Evolutionary conservation across 2,113 vertebrate species (phyloP), one percentile per base, ranked within the genome.

Genomic region (Plectropomus leopardus): DNA sequence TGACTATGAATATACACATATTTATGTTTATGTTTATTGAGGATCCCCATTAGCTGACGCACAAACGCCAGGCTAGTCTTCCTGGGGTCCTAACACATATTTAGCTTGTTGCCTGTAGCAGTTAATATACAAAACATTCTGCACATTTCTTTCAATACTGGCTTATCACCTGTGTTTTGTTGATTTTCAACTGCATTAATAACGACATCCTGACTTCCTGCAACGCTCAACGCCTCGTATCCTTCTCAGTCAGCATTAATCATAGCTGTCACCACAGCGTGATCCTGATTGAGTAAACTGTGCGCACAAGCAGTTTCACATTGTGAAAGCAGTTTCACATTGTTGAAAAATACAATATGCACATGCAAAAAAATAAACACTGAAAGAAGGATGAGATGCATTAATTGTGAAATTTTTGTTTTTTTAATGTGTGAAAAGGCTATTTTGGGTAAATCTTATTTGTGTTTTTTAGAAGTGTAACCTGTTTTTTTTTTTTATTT

Each of bases 171-270:
- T 16, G 6, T n/a, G 32, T 70, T 3, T 1, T n/a, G 32, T 70
- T 3, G 0, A 7, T 30, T 17, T 21, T 23, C 2, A 44, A 14
- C 6, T 15, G 47, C 21, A 3, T 4, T 34, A 34, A 36, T 36
- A 51, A 67, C 2, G 17, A 28, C 23, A 55, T 55, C 67, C 24
- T 26, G 17, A n/a, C 34, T 26, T 42, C 50, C n/a, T 26, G 48
- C 50, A 19, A 23, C 16, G 6, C 64, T 50, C 45, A 6, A 34
- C 14, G 8, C 26, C n/a, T 40, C 36, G 32, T 36, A n/a, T 61
- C 59, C n/a, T 61, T 42, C 30, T 19, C 28, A 36, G 57, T 36
- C 32, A 63, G 36, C 59, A 44, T 63, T 13, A 63, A 44, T 63
- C 36, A 63, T 44, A 44, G 36, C 44, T 47, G 61, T 42, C 24